phyloP scores from a whole-genome alignment of 2,797 vertebrate genomes.

The Odontamblyopus rebecca region DNA sequence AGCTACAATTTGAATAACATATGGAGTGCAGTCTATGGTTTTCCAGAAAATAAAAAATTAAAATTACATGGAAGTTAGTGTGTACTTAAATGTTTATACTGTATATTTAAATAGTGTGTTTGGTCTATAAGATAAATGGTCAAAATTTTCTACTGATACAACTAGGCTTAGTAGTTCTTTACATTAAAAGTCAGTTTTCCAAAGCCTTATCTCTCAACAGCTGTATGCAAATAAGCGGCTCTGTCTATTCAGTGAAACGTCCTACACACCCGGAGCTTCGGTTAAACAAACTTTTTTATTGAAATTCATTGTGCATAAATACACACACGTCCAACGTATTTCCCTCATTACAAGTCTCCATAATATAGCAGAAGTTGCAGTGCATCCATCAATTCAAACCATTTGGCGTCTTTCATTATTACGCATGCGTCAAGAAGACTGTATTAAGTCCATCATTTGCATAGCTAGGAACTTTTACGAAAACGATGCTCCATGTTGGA shows the following conservation, averaged over 20 bases:
- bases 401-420: neutral
- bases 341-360: neutral
- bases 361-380: neutral
- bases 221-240: constrained; percentile 66
- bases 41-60: neutral
- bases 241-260: constrained; percentile 22
- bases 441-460: constrained; percentile 3
- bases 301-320: constrained; percentile 6
- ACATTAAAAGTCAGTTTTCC: constrained; percentile 11
- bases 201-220: constrained; percentile 37
- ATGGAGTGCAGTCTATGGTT: constrained; percentile 8
- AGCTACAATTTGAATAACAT: constrained; percentile 6
- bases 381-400: neutral
- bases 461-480: neutral
- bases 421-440: constrained; percentile 6
- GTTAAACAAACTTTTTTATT: constrained; percentile 13
- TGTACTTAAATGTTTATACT: neutral
- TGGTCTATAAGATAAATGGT: neutral
- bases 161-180: neutral
- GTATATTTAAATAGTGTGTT: neutral
- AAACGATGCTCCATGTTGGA: constrained; percentile 11
- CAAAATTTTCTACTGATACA: neutral
- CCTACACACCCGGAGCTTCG: constrained; percentile 35
- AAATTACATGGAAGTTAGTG: neutral
- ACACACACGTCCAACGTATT: constrained; percentile 8